phyloP scores from a whole-genome alignment of 2,113 vertebrate species.

The Glaucomys volans region DNA sequence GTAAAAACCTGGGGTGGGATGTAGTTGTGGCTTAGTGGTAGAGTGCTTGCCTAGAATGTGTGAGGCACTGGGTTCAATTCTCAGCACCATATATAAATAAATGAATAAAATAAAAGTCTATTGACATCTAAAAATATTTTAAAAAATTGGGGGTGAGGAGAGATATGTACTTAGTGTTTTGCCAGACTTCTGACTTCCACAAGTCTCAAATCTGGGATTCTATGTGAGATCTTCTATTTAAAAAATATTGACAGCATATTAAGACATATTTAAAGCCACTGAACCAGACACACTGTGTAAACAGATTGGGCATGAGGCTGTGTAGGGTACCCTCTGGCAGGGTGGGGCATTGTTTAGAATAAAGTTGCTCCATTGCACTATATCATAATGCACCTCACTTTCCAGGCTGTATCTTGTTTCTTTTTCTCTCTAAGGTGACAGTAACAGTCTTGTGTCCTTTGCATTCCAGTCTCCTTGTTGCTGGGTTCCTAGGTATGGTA shows the following conservation, averaged over 20 bases:
- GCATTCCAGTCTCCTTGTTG: background rate
- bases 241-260: background rate
- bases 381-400: too few species aligned
- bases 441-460: conserved; percentile 23
- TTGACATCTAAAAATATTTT: too few species aligned
- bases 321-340: background rate
- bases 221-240: background rate
- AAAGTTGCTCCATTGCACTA: background rate
- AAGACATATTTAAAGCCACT: background rate
- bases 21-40: too few species aligned
- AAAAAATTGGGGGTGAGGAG: too few species aligned
- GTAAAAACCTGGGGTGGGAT: too few species aligned
- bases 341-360: background rate
- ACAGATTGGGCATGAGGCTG: background rate
- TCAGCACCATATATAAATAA: too few species aligned
- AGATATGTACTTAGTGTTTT: background rate
- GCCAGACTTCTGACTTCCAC: background rate
- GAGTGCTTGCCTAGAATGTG: too few species aligned
- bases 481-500: background rate
- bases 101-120: too few species aligned
- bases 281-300: background rate
- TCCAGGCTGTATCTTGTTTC: background rate
- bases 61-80: too few species aligned
- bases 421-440: background rate
- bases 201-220: background rate